Evolutionary conservation across 2,888 invertebrate genomes (phyloP).

Genomic region (Baccha elongata): DNA sequence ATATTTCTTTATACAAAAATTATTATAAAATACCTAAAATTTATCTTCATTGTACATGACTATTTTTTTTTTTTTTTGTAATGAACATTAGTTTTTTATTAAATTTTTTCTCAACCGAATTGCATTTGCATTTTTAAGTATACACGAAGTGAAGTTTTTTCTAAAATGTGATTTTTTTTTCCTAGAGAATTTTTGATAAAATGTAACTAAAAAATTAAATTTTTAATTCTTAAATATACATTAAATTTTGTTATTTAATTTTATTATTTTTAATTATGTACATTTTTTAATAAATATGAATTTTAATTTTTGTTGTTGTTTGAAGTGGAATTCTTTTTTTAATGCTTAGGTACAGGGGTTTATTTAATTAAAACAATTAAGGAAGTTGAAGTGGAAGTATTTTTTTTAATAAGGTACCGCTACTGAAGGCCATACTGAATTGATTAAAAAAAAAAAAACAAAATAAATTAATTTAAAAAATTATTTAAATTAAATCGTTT

Average conservation of each 20-base stretch:
- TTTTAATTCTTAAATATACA: background rate
- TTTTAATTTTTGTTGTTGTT: background rate
- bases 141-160: conserved; percentile 60
- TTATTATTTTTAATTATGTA: conserved; percentile 9
- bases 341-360: conserved; percentile 20
- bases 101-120: conserved; percentile 28
- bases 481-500: too few species aligned
- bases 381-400: background rate
- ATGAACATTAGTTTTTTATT: conserved; percentile 24
- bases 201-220: conserved; percentile 22
- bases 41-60: conserved; percentile 63
- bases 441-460: background rate
- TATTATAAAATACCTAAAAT: conserved; percentile 68
- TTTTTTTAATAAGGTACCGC: conserved; percentile 2
- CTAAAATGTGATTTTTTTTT: conserved; percentile 61
- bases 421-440: conserved; percentile 24
- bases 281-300: background rate
- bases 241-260: conserved; percentile 21
- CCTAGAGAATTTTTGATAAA: conserved; percentile 54
- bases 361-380: background rate
- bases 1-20: conserved; percentile 64
- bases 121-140: conserved; percentile 40
- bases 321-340: conserved; percentile 7
- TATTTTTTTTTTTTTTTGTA: too few species aligned
- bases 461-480: background rate